Evolutionary conservation across 2,888 invertebrate genomes (phyloP).

Genomic region (Portevinia maculata): DNA sequence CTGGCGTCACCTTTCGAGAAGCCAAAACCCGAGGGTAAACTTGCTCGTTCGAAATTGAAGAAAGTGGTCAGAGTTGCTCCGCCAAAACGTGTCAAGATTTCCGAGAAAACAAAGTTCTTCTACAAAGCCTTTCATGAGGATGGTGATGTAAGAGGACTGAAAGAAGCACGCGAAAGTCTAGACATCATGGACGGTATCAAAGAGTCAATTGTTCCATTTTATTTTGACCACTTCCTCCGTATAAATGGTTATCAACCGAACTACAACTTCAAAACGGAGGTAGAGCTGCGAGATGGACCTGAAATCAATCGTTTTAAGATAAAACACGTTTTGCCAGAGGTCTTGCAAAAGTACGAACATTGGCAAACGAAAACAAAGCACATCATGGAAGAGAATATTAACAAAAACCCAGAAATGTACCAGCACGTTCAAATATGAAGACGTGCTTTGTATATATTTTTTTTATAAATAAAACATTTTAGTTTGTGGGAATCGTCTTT

Average conservation of each 20-base stretch:
- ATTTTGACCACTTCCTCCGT: conserved; percentile 81
- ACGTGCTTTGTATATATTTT: conserved; percentile 7
- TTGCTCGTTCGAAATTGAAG: conserved; percentile 77
- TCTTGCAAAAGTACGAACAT: conserved; percentile 76
- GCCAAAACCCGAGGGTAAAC: conserved; percentile 76
- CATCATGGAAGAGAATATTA: conserved; percentile 81
- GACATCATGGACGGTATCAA: conserved; percentile 78
- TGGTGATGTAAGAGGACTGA: conserved; percentile 72
- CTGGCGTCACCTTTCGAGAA: conserved; percentile 79
- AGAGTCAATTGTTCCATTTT: conserved; percentile 81
- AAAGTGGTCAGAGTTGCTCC: conserved; percentile 69
- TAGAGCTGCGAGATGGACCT: conserved; percentile 80
- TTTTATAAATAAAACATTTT: conserved; percentile 22
- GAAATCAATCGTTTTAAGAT: conserved; percentile 77
- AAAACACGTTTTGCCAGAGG: conserved; percentile 77
- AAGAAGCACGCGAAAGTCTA: conserved; percentile 76
- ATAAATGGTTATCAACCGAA: conserved; percentile 81
- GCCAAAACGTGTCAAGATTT: conserved; percentile 62
- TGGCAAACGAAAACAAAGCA: conserved; percentile 78
- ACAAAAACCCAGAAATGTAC: conserved; percentile 80
- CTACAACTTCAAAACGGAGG: conserved; percentile 81
- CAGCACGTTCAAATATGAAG: conserved; percentile 77
- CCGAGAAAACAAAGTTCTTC: conserved; percentile 79
- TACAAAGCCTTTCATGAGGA: conserved; percentile 80
- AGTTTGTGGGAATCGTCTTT: conserved; percentile 21